Evolutionary conservation across 2,888 invertebrate genomes (phyloP).

Genomic region (Drosophila acutilabella): DNA sequence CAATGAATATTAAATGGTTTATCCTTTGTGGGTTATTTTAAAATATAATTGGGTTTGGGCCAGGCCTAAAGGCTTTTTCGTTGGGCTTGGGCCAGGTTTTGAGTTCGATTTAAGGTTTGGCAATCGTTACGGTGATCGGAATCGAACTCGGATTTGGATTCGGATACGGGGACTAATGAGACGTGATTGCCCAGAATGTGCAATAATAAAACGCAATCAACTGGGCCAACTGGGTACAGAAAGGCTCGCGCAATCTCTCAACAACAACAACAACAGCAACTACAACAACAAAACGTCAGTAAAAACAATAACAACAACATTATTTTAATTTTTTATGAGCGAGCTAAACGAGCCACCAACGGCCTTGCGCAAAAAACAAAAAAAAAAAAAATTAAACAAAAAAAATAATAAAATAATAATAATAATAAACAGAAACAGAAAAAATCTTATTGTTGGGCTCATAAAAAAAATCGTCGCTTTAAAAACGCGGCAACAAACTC

Average conservation of each 20-base stretch:
- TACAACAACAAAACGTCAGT: slow-evolving; percentile 2
- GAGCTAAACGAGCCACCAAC: slow-evolving; percentile 52
- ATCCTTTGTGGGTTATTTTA: background rate
- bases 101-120: background rate
- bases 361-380: slow-evolving; percentile 50
- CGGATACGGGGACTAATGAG: slow-evolving; percentile 32
- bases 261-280: slow-evolving; percentile 18
- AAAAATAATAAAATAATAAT: slow-evolving; percentile 9
- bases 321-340: slow-evolving; percentile 41
- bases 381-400: slow-evolving; percentile 1
- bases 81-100: slow-evolving; percentile 36
- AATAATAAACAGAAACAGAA: slow-evolving; percentile 15
- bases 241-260: slow-evolving; percentile 46
- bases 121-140: background rate
- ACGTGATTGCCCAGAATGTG: slow-evolving; percentile 38
- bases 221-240: slow-evolving; percentile 43
- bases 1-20: no score
- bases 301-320: slow-evolving; percentile 29
- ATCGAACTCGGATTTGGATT: background rate
- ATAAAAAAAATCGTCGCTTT: slow-evolving; percentile 45
- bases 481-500: slow-evolving; percentile 38
- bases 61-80: slow-evolving; percentile 42
- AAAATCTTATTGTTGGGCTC: slow-evolving; percentile 52
- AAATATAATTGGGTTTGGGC: slow-evolving; percentile 3
- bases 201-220: slow-evolving; percentile 46